These are phyloP conservation scores for Fundulus diaphanus DNA, from an alignment of 2,797 vertebrate species.

Conservation along the genomic window DNA sequence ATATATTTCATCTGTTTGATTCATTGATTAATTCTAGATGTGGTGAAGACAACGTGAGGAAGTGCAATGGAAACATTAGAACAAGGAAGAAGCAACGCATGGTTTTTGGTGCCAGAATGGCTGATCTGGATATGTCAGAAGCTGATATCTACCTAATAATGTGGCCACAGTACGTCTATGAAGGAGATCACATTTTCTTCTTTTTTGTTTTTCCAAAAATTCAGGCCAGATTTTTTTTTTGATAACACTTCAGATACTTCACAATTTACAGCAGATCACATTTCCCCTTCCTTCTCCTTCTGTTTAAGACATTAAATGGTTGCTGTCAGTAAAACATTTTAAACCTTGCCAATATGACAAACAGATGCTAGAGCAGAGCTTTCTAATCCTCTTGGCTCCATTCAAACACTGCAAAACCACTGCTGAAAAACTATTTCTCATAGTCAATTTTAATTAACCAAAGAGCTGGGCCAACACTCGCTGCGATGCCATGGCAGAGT, in stretches of 20 bases:
- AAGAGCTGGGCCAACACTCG: not conserved
- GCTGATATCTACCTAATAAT: no score
- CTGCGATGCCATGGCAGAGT: not conserved
- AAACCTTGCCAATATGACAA: not conserved
- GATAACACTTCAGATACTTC: not conserved
- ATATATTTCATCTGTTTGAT: no score
- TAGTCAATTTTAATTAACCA: not conserved
- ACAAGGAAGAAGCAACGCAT: no score
- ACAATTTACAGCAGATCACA: not conserved
- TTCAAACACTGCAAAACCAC: not conserved
- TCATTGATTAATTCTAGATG: no score
- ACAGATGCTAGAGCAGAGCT: not conserved
- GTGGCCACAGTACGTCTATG: no score
- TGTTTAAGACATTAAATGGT: not conserved
- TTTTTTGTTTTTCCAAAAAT: not conserved
- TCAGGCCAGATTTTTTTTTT: not conserved
- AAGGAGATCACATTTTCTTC: no score
- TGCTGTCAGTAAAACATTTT: not conserved
- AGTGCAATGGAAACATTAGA: no score
- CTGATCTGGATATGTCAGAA: no score
- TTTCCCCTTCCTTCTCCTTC: not conserved
- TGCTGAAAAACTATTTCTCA: not conserved
- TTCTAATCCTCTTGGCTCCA: not conserved
- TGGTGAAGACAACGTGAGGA: no score
- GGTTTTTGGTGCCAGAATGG: no score